These are phyloP conservation scores for Apis cerana DNA, from an alignment of 1,140 invertebrate species.

Conservation along the genomic window DNA sequence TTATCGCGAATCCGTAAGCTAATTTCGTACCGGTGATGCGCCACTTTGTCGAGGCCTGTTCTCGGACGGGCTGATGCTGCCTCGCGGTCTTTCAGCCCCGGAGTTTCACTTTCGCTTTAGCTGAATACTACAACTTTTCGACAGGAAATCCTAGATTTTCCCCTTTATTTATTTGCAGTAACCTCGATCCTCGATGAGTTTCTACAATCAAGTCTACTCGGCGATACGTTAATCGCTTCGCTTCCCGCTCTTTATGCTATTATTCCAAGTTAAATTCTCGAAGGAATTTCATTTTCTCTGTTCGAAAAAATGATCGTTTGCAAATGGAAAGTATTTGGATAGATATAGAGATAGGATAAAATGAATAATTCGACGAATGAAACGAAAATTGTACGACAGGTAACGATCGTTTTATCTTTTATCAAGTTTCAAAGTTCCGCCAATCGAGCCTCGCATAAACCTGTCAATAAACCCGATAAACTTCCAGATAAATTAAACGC, in stretches of 20 bases:
- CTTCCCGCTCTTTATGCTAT: too few species aligned
- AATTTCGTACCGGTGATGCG: conserved; percentile 63
- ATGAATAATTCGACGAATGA: too few species aligned
- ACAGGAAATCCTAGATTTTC: neutral
- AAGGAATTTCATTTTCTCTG: too few species aligned
- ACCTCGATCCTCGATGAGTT: neutral
- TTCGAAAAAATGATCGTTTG: too few species aligned
- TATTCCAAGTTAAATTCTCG: too few species aligned
- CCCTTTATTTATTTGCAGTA: too few species aligned
- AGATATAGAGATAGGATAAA: too few species aligned
- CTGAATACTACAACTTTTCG: conserved; percentile 15
- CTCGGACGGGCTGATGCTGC: conserved; percentile 9
- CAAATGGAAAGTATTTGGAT: too few species aligned
- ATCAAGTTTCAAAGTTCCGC: too few species aligned
- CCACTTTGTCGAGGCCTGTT: conserved; percentile 57
- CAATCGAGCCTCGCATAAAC: neutral
- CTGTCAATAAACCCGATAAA: neutral
- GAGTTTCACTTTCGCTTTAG: conserved; percentile 40
- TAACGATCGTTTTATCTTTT: neutral
- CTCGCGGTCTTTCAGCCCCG: conserved; percentile 33
- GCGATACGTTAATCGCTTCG: too few species aligned
- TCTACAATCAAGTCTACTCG: too few species aligned
- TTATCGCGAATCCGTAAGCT: conserved; percentile 70
- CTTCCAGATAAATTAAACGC: neutral
- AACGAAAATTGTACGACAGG: neutral